These are phyloP conservation scores for Paradisaea rubra DNA, from an alignment of 2,113 vertebrate genomes.

Conservation along the genomic window DNA sequence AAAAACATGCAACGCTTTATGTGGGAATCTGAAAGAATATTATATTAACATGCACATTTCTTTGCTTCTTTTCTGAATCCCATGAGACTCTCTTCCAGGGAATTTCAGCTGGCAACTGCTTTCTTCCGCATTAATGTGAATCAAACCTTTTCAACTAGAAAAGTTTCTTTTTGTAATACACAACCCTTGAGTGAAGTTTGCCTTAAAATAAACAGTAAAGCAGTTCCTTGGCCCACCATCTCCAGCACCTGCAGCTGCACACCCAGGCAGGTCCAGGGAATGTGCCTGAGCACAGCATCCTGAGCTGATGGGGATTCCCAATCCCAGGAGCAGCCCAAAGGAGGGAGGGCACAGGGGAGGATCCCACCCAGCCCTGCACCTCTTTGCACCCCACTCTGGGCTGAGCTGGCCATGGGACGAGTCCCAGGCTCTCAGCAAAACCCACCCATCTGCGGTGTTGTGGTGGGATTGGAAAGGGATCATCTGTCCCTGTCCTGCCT, in stretches of 20 bases:
- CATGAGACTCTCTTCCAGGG: conserved; percentile 23
- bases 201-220: not conserved
- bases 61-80: conserved; percentile 59
- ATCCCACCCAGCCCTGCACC: not conserved
- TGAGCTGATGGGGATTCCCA: not conserved
- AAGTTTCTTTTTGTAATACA: not conserved
- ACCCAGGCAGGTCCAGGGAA: not conserved
- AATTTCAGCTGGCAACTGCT: conserved; percentile 46
- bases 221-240: not conserved
- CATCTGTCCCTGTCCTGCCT: accelerated
- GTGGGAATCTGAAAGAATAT: conserved; percentile 49
- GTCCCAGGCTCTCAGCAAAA: not conserved
- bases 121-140: conserved; percentile 34
- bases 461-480: too few species aligned
- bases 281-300: not conserved
- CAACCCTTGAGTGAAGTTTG: not conserved
- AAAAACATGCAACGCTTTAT: conserved; percentile 10
- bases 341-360: not conserved
- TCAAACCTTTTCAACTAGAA: not conserved
- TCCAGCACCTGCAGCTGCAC: not conserved
- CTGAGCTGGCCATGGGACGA: not conserved
- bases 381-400: not conserved
- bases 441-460: accelerated
- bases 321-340: accelerated
- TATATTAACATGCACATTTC: conserved; percentile 67